A percentile compares a stretch with the other conserved stretches of the same genome.
Evolutionary conservation across 2,888 invertebrate genomes (phyloP).

Genomic region (Panopea generosa): DNA sequence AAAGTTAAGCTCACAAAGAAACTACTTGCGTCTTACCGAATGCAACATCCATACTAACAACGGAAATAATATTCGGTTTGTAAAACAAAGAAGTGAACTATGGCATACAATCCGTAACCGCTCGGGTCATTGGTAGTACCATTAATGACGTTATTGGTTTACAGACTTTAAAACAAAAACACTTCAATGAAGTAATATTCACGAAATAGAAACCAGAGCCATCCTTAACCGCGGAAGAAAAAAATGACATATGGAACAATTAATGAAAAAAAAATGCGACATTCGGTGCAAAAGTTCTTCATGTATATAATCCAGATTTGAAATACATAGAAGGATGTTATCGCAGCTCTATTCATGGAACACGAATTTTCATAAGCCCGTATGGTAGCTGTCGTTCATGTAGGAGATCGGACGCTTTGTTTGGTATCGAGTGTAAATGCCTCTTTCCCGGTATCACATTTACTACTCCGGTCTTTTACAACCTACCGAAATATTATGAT

Average conservation of each 20-base stretch:
- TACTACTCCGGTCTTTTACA: slow-evolving; percentile 15
- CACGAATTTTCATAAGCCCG: slow-evolving; percentile 12
- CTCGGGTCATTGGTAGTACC: slow-evolving; percentile 21
- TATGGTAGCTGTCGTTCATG: slow-evolving; percentile 23
- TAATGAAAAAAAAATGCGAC: slow-evolving; percentile 29
- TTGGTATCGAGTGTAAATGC: slow-evolving; percentile 37
- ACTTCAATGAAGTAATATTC: slow-evolving; percentile 2
- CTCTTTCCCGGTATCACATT: slow-evolving; percentile 31
- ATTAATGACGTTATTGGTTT: slow-evolving; percentile 9
- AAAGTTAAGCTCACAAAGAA: no score
- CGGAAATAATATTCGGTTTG: no score
- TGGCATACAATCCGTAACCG: no score
- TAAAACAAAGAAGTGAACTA: slow-evolving; percentile 11
- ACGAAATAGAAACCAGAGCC: no score
- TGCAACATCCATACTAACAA: no score
- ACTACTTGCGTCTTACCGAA: no score
- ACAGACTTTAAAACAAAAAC: slow-evolving; percentile 1
- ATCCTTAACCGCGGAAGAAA: no score
- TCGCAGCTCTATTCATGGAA: no score
- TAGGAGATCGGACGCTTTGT: background rate
- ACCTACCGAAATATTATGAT: slow-evolving; percentile 36
- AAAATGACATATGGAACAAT: slow-evolving; percentile 15
- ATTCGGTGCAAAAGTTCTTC: slow-evolving; percentile 8
- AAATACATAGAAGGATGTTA: slow-evolving; percentile 33
- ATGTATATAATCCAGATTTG: background rate